Conservation (phyloP, 2,888 invertebrate species). For the Athrips mouffetella region DNA sequence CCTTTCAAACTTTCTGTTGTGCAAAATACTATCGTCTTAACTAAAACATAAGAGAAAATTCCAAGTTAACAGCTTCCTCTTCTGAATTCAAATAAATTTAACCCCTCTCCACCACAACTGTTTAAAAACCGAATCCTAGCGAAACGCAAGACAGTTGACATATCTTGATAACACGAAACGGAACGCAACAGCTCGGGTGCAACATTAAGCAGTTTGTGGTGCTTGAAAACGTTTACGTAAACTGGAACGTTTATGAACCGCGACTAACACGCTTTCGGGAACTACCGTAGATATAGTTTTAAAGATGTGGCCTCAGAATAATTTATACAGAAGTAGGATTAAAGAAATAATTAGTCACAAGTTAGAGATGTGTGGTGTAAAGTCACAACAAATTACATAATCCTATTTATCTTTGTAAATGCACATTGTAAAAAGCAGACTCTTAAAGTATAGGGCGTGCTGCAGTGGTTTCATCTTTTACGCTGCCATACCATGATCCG, state of each 20-base stretch:
- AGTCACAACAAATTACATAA: no score
- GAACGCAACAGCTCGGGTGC: slow-evolving; percentile 8
- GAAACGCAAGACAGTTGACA: background rate
- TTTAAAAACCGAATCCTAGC: background rate
- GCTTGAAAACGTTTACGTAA: slow-evolving; percentile 15
- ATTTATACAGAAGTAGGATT: background rate
- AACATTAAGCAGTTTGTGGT: slow-evolving; percentile 16
- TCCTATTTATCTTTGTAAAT: no score
- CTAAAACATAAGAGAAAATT: no score
- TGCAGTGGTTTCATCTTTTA: no score
- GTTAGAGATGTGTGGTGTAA: no score
- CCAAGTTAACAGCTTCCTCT: no score
- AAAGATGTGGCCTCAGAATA: background rate
- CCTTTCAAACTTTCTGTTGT: no score
- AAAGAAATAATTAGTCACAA: background rate
- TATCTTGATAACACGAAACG: background rate
- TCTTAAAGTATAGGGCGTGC: no score
- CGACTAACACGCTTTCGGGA: slow-evolving; percentile 13
- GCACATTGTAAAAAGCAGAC: no score
- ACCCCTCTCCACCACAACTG: background rate
- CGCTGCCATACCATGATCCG: no score
- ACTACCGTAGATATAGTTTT: background rate
- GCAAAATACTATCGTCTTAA: no score
- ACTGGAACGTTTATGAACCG: slow-evolving; percentile 14
- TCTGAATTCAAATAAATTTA: background rate